Percentiles rank a stretch among this genome's conserved stretches.
Conservation (phyloP, 1,140 invertebrate genomes). For the Tyrophagus putrescentiae region DNA sequence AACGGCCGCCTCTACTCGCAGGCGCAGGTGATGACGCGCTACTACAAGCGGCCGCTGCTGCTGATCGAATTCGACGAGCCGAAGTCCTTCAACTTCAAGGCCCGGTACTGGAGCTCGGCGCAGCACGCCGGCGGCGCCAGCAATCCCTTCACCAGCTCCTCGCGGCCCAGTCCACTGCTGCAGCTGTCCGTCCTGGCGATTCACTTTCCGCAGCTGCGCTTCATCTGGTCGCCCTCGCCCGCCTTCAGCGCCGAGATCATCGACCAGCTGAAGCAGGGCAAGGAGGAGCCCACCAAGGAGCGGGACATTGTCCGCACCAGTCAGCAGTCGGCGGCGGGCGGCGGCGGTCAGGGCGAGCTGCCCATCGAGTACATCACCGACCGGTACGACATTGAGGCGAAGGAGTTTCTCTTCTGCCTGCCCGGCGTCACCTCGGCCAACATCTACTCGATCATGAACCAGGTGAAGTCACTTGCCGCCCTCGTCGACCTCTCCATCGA, state of each 20-base stretch:
- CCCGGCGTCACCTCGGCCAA: slow-evolving; percentile 81
- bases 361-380: slow-evolving; percentile 35
- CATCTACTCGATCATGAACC: slow-evolving; percentile 56
- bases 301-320: slow-evolving; percentile 18
- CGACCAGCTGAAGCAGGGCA: slow-evolving; percentile 46
- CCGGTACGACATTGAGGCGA: slow-evolving; percentile 51
- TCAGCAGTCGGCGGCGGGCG: neutral
- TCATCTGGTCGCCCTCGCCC: slow-evolving; percentile 89
- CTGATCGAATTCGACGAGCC: slow-evolving; percentile 93
- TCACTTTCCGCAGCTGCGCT: slow-evolving; percentile 75
- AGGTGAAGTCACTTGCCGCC: slow-evolving; percentile 45
- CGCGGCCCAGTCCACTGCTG: slow-evolving; percentile 22
- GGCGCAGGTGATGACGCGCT: slow-evolving; percentile 68
- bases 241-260: slow-evolving; percentile 89
- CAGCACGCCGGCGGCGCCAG: neutral
- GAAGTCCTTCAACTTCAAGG: slow-evolving; percentile 52
- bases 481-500: slow-evolving; percentile 41
- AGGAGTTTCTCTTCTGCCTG: slow-evolving; percentile 74
- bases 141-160: neutral
- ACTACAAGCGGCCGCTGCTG: slow-evolving; percentile 75
- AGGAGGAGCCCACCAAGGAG: slow-evolving; percentile 27
- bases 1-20: slow-evolving; percentile 90
- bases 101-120: slow-evolving; percentile 8
- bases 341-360: slow-evolving; percentile 33
- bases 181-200: slow-evolving; percentile 63